Evolutionary conservation across 2,888 invertebrate species (phyloP), one percentile per base, ranked within the genome.

Genomic region (Metacarcinus magister): DNA sequence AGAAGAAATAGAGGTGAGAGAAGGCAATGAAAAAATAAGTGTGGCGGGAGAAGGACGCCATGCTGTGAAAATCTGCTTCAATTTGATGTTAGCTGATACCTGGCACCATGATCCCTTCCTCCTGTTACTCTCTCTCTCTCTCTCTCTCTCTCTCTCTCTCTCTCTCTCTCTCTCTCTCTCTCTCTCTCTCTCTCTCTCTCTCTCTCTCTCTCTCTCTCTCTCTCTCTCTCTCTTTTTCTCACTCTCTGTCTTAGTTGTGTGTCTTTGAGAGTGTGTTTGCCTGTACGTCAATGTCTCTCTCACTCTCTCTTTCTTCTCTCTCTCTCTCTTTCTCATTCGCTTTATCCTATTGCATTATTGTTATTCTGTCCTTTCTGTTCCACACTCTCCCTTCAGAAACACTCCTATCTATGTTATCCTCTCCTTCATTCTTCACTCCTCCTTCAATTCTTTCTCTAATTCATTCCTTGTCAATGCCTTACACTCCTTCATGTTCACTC

Each of bases 21-120:
- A 7, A 67, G n/a, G 67, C 67, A n/a, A 67, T n/a, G 67, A 67
- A 67, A n/a, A 67, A 67, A n/a, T n/a, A 67, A n/a, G 54, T 13
- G 54, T 13, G 54, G 54, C 16, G 54, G 67, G 67, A 2, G 67
- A n/a, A 23, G 67, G 67, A n/a, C 67, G 67, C n/a, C 67, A 19
- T 67, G 67, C 67, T 67, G 67, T 5, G 23, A n/a, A 67, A 67
- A 67, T 67, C 67, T 67, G 67, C 67, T 67, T 67, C 67, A 67
- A 67, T 67, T 67, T 67, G 67, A 67, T 67, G 67, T 67, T n/a
- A 67, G 67, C 67, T n/a, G 67, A 67, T 67, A 67, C n/a, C 54
- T 67, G n/a, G n/a, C 7, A n/a, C 67, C 67, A 67, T 67, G 67
- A 67, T 67, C 67, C 67, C 67, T n/a, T 19, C n/a, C 67, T 67